Evolutionary conservation across 2,888 invertebrate species (phyloP), one percentile per base, ranked within the genome.

Genomic region (Dynastes maya): DNA sequence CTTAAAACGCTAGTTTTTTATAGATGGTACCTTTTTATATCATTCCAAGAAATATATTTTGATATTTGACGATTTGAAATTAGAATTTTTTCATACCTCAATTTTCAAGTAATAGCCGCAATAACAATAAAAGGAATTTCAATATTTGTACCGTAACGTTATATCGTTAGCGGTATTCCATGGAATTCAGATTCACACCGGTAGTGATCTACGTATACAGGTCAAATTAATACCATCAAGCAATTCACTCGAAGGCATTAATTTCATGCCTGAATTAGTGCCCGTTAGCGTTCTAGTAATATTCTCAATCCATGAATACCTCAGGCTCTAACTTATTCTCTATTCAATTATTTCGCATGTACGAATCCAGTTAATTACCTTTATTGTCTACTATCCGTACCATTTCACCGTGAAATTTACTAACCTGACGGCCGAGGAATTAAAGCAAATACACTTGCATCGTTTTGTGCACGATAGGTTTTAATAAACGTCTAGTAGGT

Each of bases 271-370:
- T 51, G 68, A 51, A 51, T 68, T 68, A 68, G 68, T 68, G n/a
- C 63, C 51, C 51, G 68, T 51, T 49, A 68, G 49, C 49, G 51
- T 68, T 68, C 49, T 27, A 29, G 68, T 49, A 68, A 68, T 68
- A 68, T 51, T 68, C 49, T 51, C 68, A 29, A 53, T 68, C 68
- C 51, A 68, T 68, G 51, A 68, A 53, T 68, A 68, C 51, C 68
- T 68, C 68, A 29, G 68, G 8, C 45, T 51, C 51, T 29, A 68
- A 68, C 51, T 68, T 68, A 68, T 68, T 68, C 51, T 68, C 53
- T 68, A 68, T 68, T 68, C 68, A 68, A 68, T 68, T 68, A 51
- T 68, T 68, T 68, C 51, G 68, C 68, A 68, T 68, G 68, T 68
- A 68, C 68, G 8, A 51, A 53, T 29, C 68, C 68, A 68, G 68